Conservation (phyloP, 2,888 invertebrate genomes). For the Branchipolynoe longqiensis region DNA sequence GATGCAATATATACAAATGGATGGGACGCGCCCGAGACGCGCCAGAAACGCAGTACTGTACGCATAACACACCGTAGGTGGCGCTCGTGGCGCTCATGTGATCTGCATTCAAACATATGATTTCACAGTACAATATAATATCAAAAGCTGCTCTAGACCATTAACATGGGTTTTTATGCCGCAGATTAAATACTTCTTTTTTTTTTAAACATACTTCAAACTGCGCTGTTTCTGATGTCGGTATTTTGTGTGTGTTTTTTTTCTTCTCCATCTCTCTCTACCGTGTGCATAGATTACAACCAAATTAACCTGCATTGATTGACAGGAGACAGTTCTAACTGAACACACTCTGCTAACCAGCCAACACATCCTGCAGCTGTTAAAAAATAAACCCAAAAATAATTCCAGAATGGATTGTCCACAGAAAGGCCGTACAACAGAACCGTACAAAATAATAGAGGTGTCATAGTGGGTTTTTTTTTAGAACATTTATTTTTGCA, state of each 20-base stretch:
- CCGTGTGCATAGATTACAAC: conserved; percentile 57
- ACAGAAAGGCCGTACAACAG: conserved; percentile 49
- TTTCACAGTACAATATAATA: conserved; percentile 54
- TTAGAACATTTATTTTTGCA: conserved; percentile 56
- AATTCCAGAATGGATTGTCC: conserved; percentile 19
- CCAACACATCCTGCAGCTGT: conserved; percentile 39
- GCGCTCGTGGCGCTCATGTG: conserved; percentile 5
- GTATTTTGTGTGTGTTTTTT: conserved; percentile 17
- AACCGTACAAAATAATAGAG: conserved; percentile 54
- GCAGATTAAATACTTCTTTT: conserved; percentile 43
- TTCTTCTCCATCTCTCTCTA: too few species aligned
- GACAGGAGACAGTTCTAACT: conserved; percentile 39
- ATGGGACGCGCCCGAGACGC: conserved; percentile 10
- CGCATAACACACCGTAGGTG: conserved; percentile 3
- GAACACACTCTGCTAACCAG: conserved; percentile 38
- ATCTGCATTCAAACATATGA: conserved; percentile 52
- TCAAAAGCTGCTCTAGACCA: conserved; percentile 52
- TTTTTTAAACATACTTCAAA: conserved; percentile 46
- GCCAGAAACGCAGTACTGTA: conserved; percentile 37
- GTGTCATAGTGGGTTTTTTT: conserved; percentile 53
- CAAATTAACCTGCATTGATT: conserved; percentile 46
- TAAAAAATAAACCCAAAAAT: too few species aligned
- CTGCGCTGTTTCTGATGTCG: conserved; percentile 41
- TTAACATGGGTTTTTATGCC: conserved; percentile 52
- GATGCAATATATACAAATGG: conserved; percentile 54